A percentile compares a stretch with the other conserved stretches of the same genome.
phyloP scores from a whole-genome alignment of 2,888 invertebrate genomes.

The Himalopsyche anomala region DNA sequence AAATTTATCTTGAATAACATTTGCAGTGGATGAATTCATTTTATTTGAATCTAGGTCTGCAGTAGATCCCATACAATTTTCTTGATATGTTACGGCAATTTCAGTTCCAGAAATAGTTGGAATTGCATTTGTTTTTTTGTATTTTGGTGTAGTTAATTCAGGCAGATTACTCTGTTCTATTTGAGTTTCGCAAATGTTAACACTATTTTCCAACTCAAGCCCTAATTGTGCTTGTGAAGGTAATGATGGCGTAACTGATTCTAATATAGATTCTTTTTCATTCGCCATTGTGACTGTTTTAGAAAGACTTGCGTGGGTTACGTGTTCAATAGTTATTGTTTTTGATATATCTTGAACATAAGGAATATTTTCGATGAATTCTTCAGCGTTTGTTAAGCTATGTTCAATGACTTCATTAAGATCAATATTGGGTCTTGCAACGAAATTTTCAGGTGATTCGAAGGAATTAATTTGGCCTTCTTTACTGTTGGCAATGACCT shows the following conservation, averaged over 20 bases:
- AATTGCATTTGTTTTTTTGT: background rate
- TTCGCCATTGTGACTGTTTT: conserved; percentile 10
- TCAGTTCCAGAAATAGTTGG: conserved; percentile 56
- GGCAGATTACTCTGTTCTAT: conserved; percentile 7
- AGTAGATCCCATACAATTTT: conserved; percentile 59
- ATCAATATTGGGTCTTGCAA: conserved; percentile 53
- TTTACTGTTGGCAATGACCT: conserved; percentile 65
- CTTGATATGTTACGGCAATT: conserved; percentile 62
- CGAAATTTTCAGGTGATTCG: conserved; percentile 50
- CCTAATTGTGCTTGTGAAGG: conserved; percentile 1
- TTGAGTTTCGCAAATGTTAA: conserved; percentile 45
- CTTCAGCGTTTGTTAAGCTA: conserved; percentile 50
- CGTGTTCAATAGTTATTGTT: conserved; percentile 38
- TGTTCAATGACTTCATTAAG: conserved; percentile 54
- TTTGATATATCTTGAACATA: background rate
- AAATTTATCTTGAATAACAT: conserved; percentile 70
- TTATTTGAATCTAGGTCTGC: conserved; percentile 66
- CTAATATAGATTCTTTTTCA: conserved; percentile 48
- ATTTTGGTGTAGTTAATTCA: conserved; percentile 2
- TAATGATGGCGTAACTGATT: background rate
- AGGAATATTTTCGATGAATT: conserved; percentile 52
- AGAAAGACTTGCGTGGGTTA: conserved; percentile 43
- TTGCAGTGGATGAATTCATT: conserved; percentile 67
- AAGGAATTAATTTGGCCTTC: conserved; percentile 50
- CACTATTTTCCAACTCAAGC: conserved; percentile 37